Base-by-base conservation (phyloP, 2,888 invertebrate species). In the Lymantria dispar region DNA sequence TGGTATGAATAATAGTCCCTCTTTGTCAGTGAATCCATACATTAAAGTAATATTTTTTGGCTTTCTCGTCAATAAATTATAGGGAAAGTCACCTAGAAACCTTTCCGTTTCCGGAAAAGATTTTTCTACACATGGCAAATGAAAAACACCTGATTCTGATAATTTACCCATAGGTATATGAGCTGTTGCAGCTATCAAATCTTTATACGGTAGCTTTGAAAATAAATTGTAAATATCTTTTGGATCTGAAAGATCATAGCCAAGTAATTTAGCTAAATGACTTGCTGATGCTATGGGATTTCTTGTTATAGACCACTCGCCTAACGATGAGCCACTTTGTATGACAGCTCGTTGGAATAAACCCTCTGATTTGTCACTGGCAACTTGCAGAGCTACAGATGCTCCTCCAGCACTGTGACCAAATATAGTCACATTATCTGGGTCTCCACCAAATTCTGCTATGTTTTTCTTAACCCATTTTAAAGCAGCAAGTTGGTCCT, bases 401-500 rank as follows among this genome's bases (percentile, higher is more conserved):
- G 70, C 68, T 1, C 67, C 80, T 12, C 86, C 84, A 37, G 87
- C 84, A 48, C 86, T 87, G 51, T 83, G 78, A n/a, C 84, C 84
- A 58, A 85, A 86, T 3, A 85, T 37, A 0, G 85, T 85, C 3
- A 85, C 56, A 56, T 80, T 81, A 41, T 86, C 76, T 9, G 82
- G 77, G 54, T 85, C 82, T 13, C 87, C 86, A 3, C 85, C 85
- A 57, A 87, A 86, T 0, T 78, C 75, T 8, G 74, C 78, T 9
- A 87, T 83, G 54, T 85, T 85, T 52, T 74, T 76, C 59, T 84
- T 80, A 0, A 85, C 70, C 86, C 85, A 85, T 60, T 65, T 78
- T 8, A 87, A 60, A 14, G 85, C 87, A 38, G 85, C 83, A 38
- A 85, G 62, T 60, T 85, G 85, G 48, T 87, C 84, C 60, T 82